Conservation (phyloP, 2,113 vertebrate genomes). For the Camelus bactrianus region DNA sequence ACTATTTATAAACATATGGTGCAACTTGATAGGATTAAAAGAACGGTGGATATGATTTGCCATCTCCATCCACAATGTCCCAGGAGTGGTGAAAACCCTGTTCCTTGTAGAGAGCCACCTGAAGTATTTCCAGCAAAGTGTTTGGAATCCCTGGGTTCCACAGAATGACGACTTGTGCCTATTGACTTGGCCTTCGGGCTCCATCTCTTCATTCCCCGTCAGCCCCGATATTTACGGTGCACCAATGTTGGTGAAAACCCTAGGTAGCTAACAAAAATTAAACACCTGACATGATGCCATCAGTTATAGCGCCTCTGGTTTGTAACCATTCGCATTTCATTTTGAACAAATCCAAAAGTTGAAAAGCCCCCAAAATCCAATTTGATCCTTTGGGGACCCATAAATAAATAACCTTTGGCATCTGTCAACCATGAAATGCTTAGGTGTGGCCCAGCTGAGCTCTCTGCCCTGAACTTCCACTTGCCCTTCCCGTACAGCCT, state of each 20-base stretch:
- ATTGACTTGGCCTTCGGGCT: not conserved
- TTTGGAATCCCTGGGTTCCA: not conserved
- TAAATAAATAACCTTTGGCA: not conserved
- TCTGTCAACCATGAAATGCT: not conserved
- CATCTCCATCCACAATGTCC: slow-evolving; percentile 12
- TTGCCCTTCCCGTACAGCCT: not conserved
- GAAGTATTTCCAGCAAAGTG: not conserved
- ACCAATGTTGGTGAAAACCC: not conserved
- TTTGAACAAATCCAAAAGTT: not conserved
- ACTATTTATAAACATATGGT: slow-evolving; percentile 72
- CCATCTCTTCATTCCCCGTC: not conserved
- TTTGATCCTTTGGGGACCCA: not conserved
- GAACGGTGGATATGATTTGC: slow-evolving; percentile 57
- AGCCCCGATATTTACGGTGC: not conserved
- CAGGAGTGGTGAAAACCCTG: not conserved
- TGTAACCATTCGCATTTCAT: not conserved
- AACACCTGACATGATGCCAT: not conserved
- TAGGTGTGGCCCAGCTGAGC: not conserved
- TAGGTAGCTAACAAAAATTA: not conserved
- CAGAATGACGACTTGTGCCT: not conserved
- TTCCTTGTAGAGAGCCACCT: not conserved
- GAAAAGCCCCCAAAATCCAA: not conserved
- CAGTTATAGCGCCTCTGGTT: not conserved
- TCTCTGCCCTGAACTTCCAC: not conserved
- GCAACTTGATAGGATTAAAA: slow-evolving; percentile 49